These are phyloP conservation scores for Limonius californicus DNA, from an alignment of 1,140 invertebrate species.

Conservation along the genomic window DNA sequence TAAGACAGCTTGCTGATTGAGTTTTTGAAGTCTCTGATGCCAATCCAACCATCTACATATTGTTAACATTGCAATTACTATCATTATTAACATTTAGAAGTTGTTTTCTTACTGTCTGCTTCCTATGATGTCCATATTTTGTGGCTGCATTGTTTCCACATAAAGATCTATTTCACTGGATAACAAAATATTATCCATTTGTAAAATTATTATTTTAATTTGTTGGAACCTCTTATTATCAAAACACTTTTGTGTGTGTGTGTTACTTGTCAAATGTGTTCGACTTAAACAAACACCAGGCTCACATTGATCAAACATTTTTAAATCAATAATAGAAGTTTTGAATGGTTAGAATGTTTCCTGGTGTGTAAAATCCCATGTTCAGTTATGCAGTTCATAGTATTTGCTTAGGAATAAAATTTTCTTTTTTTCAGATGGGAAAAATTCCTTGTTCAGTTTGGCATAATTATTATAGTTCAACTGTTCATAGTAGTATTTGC, in stretches of 20 bases:
- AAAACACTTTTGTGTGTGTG: no score
- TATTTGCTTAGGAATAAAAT: no score
- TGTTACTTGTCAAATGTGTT: background rate
- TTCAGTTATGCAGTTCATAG: no score
- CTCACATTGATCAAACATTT: background rate
- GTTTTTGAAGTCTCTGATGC: conserved; percentile 69
- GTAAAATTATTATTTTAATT: background rate
- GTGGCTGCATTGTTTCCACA: conserved; percentile 49
- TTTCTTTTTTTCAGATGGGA: no score
- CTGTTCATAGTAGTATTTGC: no score
- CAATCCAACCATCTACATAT: conserved; percentile 65
- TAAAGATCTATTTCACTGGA: conserved; percentile 52
- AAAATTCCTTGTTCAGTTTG: no score
- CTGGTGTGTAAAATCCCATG: no score
- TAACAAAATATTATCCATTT: conserved; percentile 48
- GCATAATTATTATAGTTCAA: no score
- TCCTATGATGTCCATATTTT: conserved; percentile 50
- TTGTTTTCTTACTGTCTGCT: conserved; percentile 47
- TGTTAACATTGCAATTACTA: background rate
- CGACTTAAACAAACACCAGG: background rate
- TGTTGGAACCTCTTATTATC: no score
- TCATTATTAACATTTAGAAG: conserved; percentile 4
- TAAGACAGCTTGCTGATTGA: conserved; percentile 75
- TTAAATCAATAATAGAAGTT: background rate
- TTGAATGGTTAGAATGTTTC: no score